phyloP scores from a whole-genome alignment of 2,113 vertebrate species.

The Eolophus roseicapilla region DNA sequence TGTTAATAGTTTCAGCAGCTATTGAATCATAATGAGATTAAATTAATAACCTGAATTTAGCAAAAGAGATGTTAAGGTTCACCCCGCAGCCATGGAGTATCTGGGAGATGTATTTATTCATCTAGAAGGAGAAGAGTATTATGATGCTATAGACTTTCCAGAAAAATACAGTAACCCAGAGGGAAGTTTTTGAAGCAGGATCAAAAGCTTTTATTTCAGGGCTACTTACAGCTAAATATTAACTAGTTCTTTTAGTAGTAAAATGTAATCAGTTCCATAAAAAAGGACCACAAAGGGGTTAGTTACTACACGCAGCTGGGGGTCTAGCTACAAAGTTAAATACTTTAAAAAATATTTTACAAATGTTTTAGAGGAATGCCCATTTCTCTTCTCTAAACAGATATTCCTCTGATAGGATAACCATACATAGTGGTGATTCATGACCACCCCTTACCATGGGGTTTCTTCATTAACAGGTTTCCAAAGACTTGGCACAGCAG shows the following conservation, averaged over 20 bases:
- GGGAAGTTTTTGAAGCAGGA: background rate
- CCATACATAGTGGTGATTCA: background rate
- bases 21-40: background rate
- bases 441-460: background rate
- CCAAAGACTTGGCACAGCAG: background rate
- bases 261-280: background rate
- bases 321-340: background rate
- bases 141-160: background rate
- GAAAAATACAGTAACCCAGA: background rate
- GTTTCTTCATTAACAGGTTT: background rate
- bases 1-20: background rate
- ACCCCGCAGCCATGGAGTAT: background rate
- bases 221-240: background rate
- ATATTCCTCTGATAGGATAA: background rate
- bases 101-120: background rate
- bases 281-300: background rate
- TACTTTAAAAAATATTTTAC: background rate
- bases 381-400: background rate
- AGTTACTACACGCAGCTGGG: background rate
- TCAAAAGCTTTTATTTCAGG: background rate
- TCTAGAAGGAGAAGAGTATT: background rate
- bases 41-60: background rate
- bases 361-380: background rate
- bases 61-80: background rate
- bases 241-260: background rate